phyloP scores from a whole-genome alignment of 2,797 vertebrate genomes.

The Acanthis flammea region DNA sequence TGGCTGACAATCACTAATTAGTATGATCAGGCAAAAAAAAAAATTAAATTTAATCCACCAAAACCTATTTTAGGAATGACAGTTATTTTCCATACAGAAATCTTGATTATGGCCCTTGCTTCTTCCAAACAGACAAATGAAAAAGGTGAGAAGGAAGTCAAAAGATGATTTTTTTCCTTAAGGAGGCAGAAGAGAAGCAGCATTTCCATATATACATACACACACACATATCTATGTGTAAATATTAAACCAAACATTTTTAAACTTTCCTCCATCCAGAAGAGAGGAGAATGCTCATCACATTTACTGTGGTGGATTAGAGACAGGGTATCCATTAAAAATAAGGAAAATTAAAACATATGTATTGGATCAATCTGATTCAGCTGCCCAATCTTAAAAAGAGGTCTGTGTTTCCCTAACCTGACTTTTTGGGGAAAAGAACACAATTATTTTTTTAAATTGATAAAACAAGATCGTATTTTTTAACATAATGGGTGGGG shows the following conservation, averaged over 20 bases:
- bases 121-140: background rate
- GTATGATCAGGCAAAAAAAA: slow-evolving; percentile 29
- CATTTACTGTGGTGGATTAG: slow-evolving; percentile 42
- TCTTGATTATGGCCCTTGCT: background rate
- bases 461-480: slow-evolving; percentile 38
- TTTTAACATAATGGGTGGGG: slow-evolving; percentile 45
- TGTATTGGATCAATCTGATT: slow-evolving; percentile 41
- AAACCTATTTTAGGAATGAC: background rate
- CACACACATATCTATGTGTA: background rate
- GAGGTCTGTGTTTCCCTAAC: slow-evolving; percentile 50
- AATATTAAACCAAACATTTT: slow-evolving; percentile 25
- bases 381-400: slow-evolving; percentile 37
- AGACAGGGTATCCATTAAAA: slow-evolving; percentile 69
- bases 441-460: slow-evolving; percentile 69
- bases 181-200: slow-evolving; percentile 45
- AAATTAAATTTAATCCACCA: background rate
- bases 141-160: slow-evolving; percentile 22
- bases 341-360: slow-evolving; percentile 2
- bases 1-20: slow-evolving; percentile 78
- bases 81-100: background rate
- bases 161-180: slow-evolving; percentile 27
- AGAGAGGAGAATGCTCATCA: slow-evolving; percentile 31
- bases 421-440: slow-evolving; percentile 30
- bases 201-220: slow-evolving; percentile 4
- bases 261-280: slow-evolving; percentile 9